Percentiles rank a stretch among this genome's conserved stretches.
Conservation (phyloP, 2,888 invertebrate species). For the Agrochola lota region DNA sequence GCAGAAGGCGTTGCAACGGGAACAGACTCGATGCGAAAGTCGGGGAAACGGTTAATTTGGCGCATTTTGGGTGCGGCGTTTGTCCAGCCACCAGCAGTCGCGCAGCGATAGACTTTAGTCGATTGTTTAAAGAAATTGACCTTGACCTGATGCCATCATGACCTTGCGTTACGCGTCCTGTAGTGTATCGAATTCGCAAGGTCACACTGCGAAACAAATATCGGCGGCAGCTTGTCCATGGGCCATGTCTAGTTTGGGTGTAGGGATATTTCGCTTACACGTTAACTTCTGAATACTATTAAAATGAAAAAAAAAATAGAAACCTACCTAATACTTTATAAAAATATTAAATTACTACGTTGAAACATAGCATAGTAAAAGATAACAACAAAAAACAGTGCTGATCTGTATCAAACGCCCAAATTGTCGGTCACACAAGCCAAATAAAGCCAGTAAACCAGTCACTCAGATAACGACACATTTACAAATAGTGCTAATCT, state of each 20-base stretch:
- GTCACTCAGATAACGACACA: constrained; percentile 38
- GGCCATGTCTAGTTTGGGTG: background rate
- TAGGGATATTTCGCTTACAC: background rate
- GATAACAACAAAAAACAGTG: background rate
- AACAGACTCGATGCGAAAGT: background rate
- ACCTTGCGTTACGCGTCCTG: constrained; percentile 14
- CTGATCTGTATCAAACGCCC: background rate
- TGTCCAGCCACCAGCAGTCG: background rate
- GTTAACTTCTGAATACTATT: background rate
- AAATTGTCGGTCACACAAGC: constrained; percentile 16
- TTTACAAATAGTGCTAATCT: constrained; percentile 50
- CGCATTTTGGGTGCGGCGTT: background rate
- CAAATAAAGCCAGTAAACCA: constrained; percentile 3
- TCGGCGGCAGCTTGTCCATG: background rate
- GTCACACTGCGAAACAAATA: background rate
- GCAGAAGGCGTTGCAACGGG: background rate
- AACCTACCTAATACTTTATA: background rate
- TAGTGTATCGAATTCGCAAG: constrained; percentile 3
- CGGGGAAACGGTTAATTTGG: background rate
- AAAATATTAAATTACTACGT: background rate
- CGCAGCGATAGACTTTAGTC: background rate
- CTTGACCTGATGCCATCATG: constrained; percentile 3
- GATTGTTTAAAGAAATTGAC: constrained; percentile 17
- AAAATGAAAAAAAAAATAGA: background rate
- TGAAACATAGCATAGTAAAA: background rate